phyloP scores from a whole-genome alignment of 92 coral and sea anemone genomes.

The Palythoa grandis region DNA sequence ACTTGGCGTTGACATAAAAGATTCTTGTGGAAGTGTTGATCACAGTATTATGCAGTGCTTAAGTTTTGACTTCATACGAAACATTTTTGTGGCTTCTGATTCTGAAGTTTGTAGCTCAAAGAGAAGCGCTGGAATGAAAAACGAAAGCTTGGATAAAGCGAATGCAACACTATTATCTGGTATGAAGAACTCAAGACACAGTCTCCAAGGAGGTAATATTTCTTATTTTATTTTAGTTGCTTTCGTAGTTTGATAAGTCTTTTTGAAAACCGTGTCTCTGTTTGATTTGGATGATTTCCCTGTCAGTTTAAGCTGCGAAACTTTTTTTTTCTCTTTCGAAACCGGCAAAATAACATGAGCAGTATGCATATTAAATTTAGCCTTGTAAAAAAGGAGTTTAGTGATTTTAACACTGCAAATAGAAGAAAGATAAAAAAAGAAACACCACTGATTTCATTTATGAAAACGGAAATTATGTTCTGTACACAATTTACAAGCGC shows the following conservation, averaged over 20 bases:
- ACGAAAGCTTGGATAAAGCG: neutral
- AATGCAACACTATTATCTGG: neutral
- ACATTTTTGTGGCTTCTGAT: slow-evolving; percentile 31
- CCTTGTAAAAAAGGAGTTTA: no score
- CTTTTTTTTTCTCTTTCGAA: no score
- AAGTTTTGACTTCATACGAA: slow-evolving; percentile 71
- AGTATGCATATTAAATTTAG: no score
- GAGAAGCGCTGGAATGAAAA: neutral
- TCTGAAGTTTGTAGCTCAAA: slow-evolving; percentile 4
- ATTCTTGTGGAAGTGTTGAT: slow-evolving; percentile 80
- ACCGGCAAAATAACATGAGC: no score
- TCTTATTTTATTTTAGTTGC: neutral
- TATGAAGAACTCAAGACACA: neutral
- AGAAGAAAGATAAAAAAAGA: no score
- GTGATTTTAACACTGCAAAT: no score
- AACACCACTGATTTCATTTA: no score
- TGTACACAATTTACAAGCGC: no score
- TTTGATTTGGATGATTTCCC: neutral
- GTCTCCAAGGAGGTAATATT: neutral
- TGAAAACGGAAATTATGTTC: no score
- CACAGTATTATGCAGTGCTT: slow-evolving; percentile 80
- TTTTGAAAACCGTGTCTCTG: neutral
- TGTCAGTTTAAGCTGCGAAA: no score
- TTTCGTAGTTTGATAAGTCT: neutral
- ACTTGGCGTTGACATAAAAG: slow-evolving; percentile 78